These are phyloP conservation scores for Platalea minor DNA, from an alignment of 2,797 vertebrate genomes.

Conservation along the genomic window DNA sequence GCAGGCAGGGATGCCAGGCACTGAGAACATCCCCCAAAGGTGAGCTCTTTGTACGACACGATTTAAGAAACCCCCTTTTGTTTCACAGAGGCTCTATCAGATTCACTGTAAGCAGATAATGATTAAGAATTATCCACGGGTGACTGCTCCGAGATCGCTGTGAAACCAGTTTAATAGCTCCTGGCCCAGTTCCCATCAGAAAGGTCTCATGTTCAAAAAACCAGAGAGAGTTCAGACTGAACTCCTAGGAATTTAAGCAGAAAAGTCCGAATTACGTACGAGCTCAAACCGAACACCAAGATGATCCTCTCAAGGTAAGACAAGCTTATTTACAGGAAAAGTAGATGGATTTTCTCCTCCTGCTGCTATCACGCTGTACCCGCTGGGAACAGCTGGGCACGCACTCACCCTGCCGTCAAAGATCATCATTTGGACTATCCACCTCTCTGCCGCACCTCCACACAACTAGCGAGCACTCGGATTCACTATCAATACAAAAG, in stretches of 20 bases:
- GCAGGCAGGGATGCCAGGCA: not conserved
- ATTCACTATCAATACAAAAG: not conserved
- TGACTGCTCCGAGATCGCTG: not conserved
- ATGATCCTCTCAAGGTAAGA: not conserved
- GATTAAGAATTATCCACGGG: not conserved
- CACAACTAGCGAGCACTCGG: not conserved
- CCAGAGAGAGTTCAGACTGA: not conserved
- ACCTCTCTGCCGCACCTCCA: not conserved
- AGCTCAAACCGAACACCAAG: not conserved
- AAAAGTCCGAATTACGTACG: not conserved
- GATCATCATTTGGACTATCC: not conserved
- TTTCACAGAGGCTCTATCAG: too few relatives aligned
- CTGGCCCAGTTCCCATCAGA: not conserved
- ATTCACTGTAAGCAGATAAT: not conserved
- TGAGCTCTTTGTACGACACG: accelerated
- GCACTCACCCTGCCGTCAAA: not conserved
- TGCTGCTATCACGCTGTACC: not conserved
- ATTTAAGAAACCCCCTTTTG: not conserved
- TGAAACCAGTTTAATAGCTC: not conserved
- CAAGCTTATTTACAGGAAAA: not conserved
- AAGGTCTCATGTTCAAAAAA: not conserved
- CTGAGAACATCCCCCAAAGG: too few relatives aligned
- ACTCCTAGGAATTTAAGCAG: not conserved
- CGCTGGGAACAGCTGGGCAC: not conserved
- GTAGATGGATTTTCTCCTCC: not conserved